These are phyloP conservation scores for Coregonus sp. DNA, from an alignment of 2,797 vertebrate species.

Conservation along the genomic window DNA sequence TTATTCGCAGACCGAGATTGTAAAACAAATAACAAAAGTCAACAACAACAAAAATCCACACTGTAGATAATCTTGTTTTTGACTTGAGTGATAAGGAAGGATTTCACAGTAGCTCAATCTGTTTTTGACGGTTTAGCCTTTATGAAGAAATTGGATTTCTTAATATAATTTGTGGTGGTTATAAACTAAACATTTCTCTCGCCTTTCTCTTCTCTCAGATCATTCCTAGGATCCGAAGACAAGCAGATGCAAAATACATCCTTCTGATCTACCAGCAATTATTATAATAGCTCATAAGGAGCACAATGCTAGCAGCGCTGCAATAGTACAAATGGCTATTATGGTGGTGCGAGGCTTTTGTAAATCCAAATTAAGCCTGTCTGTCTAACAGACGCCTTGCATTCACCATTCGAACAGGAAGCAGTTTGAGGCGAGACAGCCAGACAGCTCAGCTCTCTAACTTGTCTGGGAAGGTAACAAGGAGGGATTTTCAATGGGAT, in stretches of 20 bases:
- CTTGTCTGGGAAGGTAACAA: slow-evolving; percentile 7
- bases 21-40: slow-evolving; percentile 53
- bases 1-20: slow-evolving; percentile 48
- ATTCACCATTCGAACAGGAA: slow-evolving; percentile 17
- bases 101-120: slow-evolving; percentile 66
- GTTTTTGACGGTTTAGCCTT: slow-evolving; percentile 62
- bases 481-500: slow-evolving; percentile 11
- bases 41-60: slow-evolving; percentile 24
- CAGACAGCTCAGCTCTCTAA: slow-evolving; percentile 10
- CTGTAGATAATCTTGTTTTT: slow-evolving; percentile 70
- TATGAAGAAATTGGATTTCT: slow-evolving; percentile 69
- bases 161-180: slow-evolving; percentile 56
- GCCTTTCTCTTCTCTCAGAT: slow-evolving; percentile 28
- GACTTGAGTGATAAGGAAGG: slow-evolving; percentile 64
- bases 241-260: slow-evolving; percentile 35
- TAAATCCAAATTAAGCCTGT: slow-evolving; percentile 54
- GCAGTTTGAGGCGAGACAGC: slow-evolving; percentile 15
- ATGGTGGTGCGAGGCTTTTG: slow-evolving; percentile 24
- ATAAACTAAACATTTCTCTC: slow-evolving; percentile 44
- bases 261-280: slow-evolving; percentile 53
- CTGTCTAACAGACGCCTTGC: slow-evolving; percentile 21
- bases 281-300: slow-evolving; percentile 45
- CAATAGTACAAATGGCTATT: slow-evolving; percentile 41
- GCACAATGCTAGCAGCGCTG: slow-evolving; percentile 30
- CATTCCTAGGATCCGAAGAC: slow-evolving; percentile 18